Evolutionary conservation across 2,888 invertebrate species (phyloP).

Genomic region (Drosophila macrothrix): DNA sequence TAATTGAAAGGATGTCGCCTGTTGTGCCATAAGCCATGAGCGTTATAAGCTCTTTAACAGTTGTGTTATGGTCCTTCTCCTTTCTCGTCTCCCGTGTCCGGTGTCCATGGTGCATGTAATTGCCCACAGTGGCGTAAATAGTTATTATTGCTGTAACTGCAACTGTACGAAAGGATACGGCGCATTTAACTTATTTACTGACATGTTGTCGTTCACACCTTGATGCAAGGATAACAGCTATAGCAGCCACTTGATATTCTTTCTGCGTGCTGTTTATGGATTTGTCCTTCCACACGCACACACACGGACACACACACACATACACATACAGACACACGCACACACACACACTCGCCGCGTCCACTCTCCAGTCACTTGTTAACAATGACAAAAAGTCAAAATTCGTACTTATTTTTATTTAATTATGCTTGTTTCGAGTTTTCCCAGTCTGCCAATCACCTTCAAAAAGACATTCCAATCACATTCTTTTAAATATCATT

Average conservation of each 20-base stretch:
- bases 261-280: constrained; percentile 5
- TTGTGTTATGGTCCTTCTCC: constrained; percentile 4
- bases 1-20: constrained; percentile 17
- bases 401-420: not conserved
- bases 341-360: not conserved
- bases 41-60: constrained; percentile 17
- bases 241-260: constrained; percentile 29
- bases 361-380: not conserved
- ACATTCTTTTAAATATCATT: not conserved
- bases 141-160: constrained; percentile 26
- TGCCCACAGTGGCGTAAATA: constrained; percentile 37
- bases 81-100: not conserved
- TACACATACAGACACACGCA: not conserved
- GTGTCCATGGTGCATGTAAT: constrained; percentile 26
- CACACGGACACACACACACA: not conserved
- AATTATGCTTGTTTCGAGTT: not conserved
- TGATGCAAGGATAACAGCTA: constrained; percentile 27
- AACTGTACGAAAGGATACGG: constrained; percentile 12
- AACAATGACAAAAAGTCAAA: not conserved
- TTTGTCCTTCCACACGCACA: constrained; percentile 9
- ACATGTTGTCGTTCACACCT: constrained; percentile 29
- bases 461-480: not conserved
- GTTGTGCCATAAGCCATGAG: constrained; percentile 16
- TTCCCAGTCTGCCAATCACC: not conserved
- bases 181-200: constrained; percentile 32